Percentiles rank a stretch among this genome's conserved stretches.
These are phyloP conservation scores for Anaspis maculata DNA, from an alignment of 2,888 invertebrate genomes.

Conservation along the genomic window DNA sequence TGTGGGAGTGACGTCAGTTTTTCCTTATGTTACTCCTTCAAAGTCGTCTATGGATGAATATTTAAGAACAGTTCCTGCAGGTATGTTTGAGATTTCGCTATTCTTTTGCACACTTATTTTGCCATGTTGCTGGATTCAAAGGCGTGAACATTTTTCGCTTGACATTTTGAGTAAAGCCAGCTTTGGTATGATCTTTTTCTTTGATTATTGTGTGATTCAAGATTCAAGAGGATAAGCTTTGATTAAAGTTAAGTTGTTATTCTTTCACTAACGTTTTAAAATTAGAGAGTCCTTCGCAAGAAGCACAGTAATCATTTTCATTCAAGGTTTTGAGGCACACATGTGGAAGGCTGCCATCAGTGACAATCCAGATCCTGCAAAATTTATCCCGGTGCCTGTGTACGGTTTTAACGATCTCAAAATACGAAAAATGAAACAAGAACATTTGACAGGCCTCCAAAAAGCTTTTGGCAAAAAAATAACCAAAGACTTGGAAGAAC, in stretches of 20 bases:
- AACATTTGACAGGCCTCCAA: conserved; percentile 76
- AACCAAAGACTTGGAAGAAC: conserved; percentile 63
- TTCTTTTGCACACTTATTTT: no score
- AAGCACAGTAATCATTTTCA: no score
- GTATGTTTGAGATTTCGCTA: no score
- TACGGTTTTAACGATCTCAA: conserved; percentile 80
- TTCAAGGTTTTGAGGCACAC: conserved; percentile 82
- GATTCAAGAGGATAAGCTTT: no score
- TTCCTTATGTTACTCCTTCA: conserved; percentile 67
- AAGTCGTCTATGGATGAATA: conserved; percentile 79
- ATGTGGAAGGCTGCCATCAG: conserved; percentile 94
- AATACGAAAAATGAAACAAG: conserved; percentile 75
- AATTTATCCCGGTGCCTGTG: conserved; percentile 89
- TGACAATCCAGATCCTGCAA: conserved; percentile 88
- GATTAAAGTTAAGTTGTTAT: no score
- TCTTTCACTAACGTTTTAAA: no score
- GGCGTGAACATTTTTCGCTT: no score
- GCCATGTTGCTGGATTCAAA: no score
- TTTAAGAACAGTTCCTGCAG: conserved; percentile 83
- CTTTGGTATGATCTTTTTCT: no score
- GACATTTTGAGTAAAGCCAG: no score
- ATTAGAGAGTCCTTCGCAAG: no score
- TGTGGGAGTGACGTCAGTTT: conserved; percentile 63
- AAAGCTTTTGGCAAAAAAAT: conserved; percentile 73
- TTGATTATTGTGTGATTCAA: no score